Conservation (phyloP, 2,797 vertebrate genomes). For the Myoxocephalus aenaeus region DNA sequence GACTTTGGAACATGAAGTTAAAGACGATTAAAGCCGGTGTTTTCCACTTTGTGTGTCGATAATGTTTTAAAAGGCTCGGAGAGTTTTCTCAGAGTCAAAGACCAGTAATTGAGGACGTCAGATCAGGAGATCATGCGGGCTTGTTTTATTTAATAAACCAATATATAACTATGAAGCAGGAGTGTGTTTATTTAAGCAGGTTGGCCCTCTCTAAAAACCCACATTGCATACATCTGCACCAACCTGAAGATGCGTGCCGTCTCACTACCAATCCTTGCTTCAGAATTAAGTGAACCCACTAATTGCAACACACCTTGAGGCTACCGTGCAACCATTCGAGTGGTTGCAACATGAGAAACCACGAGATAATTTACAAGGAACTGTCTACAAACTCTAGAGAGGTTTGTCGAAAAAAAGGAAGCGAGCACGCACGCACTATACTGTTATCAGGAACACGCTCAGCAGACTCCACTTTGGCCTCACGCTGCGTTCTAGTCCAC, state of each 20-base stretch:
- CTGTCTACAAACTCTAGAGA: slow-evolving; percentile 25
- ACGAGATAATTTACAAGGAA: slow-evolving; percentile 32
- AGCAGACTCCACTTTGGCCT: slow-evolving; percentile 20
- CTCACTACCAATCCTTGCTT: neutral
- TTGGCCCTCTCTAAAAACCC: neutral
- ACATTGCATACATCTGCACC: neutral
- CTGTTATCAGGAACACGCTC: slow-evolving; percentile 7
- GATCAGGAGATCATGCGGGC: neutral
- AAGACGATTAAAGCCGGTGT: neutral
- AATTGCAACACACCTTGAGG: slow-evolving; percentile 33
- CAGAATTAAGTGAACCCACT: neutral
- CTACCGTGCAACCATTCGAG: neutral
- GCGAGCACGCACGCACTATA: neutral
- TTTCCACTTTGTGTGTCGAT: neutral
- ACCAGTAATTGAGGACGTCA: neutral
- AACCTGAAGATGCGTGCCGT: neutral
- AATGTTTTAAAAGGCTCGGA: neutral
- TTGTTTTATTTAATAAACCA: neutral
- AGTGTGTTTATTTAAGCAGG: slow-evolving; percentile 6
- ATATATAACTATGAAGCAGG: neutral
- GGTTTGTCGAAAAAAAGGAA: slow-evolving; percentile 42
- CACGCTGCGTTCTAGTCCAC: slow-evolving; percentile 1
- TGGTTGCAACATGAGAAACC: slow-evolving; percentile 42
- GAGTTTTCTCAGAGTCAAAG: neutral
- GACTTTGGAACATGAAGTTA: neutral